Base-by-base conservation (phyloP, 1,140 invertebrate species). In the Condylostylus longicornis region DNA sequence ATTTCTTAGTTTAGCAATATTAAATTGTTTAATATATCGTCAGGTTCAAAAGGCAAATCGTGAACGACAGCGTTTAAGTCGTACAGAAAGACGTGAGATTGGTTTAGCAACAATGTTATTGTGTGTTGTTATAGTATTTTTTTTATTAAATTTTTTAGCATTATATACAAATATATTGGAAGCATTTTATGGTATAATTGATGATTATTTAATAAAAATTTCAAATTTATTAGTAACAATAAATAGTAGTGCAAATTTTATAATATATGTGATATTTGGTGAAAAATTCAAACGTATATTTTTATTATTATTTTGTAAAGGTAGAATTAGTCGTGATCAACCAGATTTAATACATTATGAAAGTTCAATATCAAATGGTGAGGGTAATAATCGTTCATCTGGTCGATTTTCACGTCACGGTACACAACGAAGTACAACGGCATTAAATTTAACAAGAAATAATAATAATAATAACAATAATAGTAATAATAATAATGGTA, bases 201-300 rank as follows among this genome's bases (percentile, higher is more conserved):
- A 76, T 49, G 66, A 87, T 53, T 73, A 84, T 30, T 63, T 96
- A 31, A 81, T 95, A 6, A 87, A 82, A 49, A 69, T 72, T 6
- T 81, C 82, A 44, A 95, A 97, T 60, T 71, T 96, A n/a, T 67
- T 96, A 19, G 88, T 96, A 9, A 94, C 86, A 18, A 79, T 96
- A 47, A 97, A 97, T 65, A 94, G 88, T 48, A 91, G 90, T 46
- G 83, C 95, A 22, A 97, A 97, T 61, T 96, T 96, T 58, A 77
- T 96, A 35, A 90, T 97, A 42, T 97, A 97, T 63, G 90, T 94
- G 40, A 88, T 93, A 23, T 94, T 95, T 56, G 93, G 91, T 1
- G 84, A 93, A 53, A 95, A 96, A 55, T 97, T 97, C 64, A 84
- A 91, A 50, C 71, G 82, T 25, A 74, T 89, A 37, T 90, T 91